phyloP scores from a whole-genome alignment of 64 coral and sea anemone genomes.

The Porites australiensis region DNA sequence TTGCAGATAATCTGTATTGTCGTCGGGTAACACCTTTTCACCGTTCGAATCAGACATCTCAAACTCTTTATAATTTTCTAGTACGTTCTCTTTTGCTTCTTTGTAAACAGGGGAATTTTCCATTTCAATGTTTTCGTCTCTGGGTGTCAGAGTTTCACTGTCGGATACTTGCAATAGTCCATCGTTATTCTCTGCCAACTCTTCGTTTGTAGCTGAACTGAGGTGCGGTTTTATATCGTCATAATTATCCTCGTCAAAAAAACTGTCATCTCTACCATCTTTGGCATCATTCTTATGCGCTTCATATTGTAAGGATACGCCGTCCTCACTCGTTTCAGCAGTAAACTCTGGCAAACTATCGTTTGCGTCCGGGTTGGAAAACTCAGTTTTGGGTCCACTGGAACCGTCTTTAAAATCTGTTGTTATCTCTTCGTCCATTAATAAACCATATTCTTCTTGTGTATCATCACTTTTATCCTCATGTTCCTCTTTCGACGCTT shows the following conservation, averaged over 20 bases:
- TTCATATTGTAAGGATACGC: not conserved
- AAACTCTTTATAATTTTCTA: not conserved
- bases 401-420: not conserved
- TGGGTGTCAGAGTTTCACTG: not conserved
- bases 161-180: slow-evolving; percentile 9
- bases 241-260: not conserved
- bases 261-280: not conserved
- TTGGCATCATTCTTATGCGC: not conserved
- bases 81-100: not conserved
- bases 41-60: too few relatives aligned
- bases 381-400: not conserved
- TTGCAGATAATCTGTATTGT: not conserved
- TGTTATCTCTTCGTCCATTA: not conserved
- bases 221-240: not conserved
- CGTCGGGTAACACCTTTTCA: not conserved
- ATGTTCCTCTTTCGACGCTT: not conserved
- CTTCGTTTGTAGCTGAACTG: not conserved
- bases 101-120: not conserved
- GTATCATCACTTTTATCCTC: not conserved
- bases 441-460: not conserved
- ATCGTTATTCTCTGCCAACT: not conserved
- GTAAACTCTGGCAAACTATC: not conserved
- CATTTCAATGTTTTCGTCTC: not conserved
- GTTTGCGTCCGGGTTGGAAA: not conserved
- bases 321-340: not conserved